These are phyloP conservation scores for Andrena dorsata DNA, from an alignment of 2,888 invertebrate genomes.

Conservation along the genomic window DNA sequence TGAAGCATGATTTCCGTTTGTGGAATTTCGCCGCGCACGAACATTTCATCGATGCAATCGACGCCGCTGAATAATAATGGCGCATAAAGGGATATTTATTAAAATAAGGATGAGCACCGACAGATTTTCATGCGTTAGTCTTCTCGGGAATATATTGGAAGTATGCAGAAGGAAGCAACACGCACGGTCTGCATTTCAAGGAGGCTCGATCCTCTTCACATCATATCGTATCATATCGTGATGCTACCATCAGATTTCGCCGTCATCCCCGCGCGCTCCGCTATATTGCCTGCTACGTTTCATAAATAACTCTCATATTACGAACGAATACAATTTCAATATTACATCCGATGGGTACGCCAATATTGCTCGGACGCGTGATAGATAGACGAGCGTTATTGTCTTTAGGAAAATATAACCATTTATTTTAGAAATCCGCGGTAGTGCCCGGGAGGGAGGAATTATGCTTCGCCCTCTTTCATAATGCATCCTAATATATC, in stretches of 20 bases:
- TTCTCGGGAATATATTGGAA: constrained; percentile 19
- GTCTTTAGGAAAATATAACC: constrained; percentile 84
- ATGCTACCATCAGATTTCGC: constrained; percentile 73
- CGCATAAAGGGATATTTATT: neutral
- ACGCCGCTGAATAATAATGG: neutral
- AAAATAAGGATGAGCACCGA: neutral
- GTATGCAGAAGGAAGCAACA: constrained; percentile 11
- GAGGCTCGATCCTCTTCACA: constrained; percentile 75
- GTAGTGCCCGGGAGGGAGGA: neutral
- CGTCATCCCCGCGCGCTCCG: constrained; percentile 63
- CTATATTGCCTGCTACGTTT: constrained; percentile 81
- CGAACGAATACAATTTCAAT: constrained; percentile 84
- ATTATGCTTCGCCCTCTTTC: neutral
- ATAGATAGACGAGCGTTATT: constrained; percentile 84
- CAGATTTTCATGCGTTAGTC: neutral
- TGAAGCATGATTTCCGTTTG: no score
- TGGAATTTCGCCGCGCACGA: neutral
- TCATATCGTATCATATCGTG: constrained; percentile 78
- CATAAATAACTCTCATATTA: constrained; percentile 84
- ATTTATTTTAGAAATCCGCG: constrained; percentile 79
- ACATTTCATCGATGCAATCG: no score
- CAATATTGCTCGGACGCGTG: constrained; percentile 83
- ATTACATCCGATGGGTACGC: constrained; percentile 82
- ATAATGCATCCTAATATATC: neutral
- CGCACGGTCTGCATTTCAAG: constrained; percentile 63